phyloP scores from a whole-genome alignment of 1,140 invertebrate genomes.

The Aphis gossypii region DNA sequence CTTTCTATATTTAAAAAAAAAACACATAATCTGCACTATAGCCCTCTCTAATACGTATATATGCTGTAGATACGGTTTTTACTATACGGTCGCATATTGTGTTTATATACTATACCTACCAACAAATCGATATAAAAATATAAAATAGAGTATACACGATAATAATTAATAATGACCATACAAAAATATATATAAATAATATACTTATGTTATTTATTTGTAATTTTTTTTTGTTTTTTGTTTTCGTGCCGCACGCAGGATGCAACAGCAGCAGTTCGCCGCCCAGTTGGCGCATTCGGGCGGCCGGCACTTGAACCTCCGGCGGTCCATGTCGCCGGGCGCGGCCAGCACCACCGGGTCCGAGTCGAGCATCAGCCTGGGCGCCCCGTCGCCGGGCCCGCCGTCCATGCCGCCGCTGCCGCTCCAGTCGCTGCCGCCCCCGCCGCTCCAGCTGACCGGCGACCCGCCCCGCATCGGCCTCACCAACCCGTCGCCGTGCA shows the following conservation, averaged over 20 bases:
- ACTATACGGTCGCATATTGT: too few species aligned
- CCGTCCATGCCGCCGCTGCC: conserved; percentile 58
- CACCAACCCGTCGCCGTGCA: conserved; percentile 53
- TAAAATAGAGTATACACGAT: too few species aligned
- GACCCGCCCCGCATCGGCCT: conserved; percentile 54
- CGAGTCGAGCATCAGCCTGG: conserved; percentile 62
- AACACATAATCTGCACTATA: too few species aligned
- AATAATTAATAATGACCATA: background rate
- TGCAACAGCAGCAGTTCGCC: conserved; percentile 63
- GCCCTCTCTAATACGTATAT: too few species aligned
- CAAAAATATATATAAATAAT: background rate
- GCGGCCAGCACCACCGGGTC: conserved; percentile 61
- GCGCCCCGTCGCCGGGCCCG: conserved; percentile 63
- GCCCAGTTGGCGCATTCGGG: conserved; percentile 62
- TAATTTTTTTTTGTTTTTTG: background rate
- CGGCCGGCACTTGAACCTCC: conserved; percentile 54
- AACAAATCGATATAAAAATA: too few species aligned
- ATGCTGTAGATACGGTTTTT: too few species aligned
- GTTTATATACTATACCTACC: too few species aligned
- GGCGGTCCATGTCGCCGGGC: conserved; percentile 60
- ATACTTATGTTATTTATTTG: background rate
- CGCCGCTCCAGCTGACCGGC: conserved; percentile 58
- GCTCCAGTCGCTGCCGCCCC: conserved; percentile 55
- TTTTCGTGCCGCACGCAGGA: conserved; percentile 59
- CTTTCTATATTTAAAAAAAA: too few species aligned